phyloP scores from a whole-genome alignment of 2,113 vertebrate species.

The Neodontobutis hainanensis region DNA sequence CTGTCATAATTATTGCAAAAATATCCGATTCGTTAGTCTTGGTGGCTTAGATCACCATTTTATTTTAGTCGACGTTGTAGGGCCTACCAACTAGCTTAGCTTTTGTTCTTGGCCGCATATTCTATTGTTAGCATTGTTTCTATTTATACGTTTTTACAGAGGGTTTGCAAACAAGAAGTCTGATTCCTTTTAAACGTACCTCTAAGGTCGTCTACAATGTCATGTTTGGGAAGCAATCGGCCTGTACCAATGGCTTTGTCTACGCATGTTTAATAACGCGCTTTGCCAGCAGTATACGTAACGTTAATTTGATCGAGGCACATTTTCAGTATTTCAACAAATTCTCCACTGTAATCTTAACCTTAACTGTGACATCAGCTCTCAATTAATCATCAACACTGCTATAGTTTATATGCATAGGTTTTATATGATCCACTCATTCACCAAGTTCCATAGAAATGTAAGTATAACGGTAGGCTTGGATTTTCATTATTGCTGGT shows the following conservation, averaged over 20 bases:
- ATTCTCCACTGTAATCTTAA: neutral
- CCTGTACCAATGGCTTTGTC: neutral
- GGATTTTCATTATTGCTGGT: neutral
- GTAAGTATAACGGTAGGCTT: constrained; percentile 83
- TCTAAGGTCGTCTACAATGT: neutral
- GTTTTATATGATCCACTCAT: constrained; percentile 99
- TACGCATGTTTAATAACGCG: constrained; percentile 8
- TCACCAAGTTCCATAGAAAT: constrained; percentile 96
- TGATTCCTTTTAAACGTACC: neutral
- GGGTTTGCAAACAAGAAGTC: rapidly evolving
- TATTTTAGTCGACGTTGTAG: rapidly evolving
- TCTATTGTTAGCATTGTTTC: constrained; percentile 59
- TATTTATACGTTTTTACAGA: neutral
- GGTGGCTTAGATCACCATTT: neutral
- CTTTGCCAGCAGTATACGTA: constrained; percentile 13
- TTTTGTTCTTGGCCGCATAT: constrained; percentile 45
- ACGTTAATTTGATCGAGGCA: constrained; percentile 7
- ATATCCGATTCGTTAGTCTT: rapidly evolving
- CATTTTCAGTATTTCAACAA: rapidly evolving
- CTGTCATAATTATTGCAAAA: no score
- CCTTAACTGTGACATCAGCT: constrained; percentile 86
- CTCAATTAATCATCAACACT: constrained; percentile 98
- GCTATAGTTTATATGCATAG: constrained; percentile 99
- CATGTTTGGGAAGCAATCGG: neutral
- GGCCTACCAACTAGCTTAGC: constrained; percentile 54